Evolutionary conservation across 92 coral and sea anemone species (phyloP).

Genomic region (Scolanthus callimorphus): DNA sequence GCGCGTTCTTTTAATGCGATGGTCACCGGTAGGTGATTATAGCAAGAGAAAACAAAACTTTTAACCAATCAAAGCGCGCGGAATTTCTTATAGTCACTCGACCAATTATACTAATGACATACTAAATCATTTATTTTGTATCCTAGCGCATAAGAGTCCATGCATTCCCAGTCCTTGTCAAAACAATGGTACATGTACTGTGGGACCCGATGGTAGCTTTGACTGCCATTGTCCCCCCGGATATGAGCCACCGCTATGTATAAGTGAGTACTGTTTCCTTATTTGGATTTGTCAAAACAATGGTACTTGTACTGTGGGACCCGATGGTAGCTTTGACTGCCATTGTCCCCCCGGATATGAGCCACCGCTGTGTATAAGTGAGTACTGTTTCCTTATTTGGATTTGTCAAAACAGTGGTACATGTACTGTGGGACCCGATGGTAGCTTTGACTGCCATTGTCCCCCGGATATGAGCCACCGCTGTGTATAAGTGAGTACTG

Average conservation of each 20-base stretch:
- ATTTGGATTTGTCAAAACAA: slow-evolving; percentile 78
- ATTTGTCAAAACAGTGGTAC: slow-evolving; percentile 80
- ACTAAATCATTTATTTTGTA: no score
- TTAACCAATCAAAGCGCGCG: no score
- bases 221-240: slow-evolving; percentile 84
- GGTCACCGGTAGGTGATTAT: no score
- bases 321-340: slow-evolving; percentile 88
- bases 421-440: slow-evolving; percentile 72
- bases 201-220: slow-evolving; percentile 80
- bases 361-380: slow-evolving; percentile 85
- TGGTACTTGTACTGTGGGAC: slow-evolving; percentile 75
- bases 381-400: no score
- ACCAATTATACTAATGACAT: no score
- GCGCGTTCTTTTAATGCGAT: no score
- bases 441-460: slow-evolving; percentile 86
- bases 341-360: slow-evolving; percentile 68
- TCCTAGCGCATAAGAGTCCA: slow-evolving; percentile 45
- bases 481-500: slow-evolving; percentile 65
- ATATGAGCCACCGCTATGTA: slow-evolving; percentile 76
- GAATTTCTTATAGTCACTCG: no score
- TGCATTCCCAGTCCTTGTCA: slow-evolving; percentile 87
- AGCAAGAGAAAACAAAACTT: no score
- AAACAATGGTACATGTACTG: slow-evolving; percentile 77
- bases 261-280: slow-evolving; percentile 50
- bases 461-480: slow-evolving; percentile 80